Conservation (phyloP, 1,140 invertebrate genomes). For the Meloidogyne floridensis region DNA sequence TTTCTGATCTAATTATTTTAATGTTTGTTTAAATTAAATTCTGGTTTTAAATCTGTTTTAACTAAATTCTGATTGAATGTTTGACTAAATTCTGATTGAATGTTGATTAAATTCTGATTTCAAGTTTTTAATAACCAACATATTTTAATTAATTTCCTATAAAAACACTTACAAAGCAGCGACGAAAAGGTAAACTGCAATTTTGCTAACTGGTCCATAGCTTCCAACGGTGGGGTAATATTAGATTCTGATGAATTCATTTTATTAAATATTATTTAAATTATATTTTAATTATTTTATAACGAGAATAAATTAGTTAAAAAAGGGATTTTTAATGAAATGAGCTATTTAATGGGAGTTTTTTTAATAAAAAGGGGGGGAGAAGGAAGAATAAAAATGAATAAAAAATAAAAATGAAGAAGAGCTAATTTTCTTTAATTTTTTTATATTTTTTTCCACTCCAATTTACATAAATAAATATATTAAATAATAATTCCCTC, state of each 20-base stretch:
- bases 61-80: not conserved
- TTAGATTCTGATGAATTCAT: not conserved
- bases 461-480: constrained; percentile 32
- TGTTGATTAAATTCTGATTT: too few species aligned
- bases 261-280: not conserved
- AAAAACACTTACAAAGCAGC: not conserved
- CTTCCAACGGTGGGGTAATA: not conserved
- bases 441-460: not conserved
- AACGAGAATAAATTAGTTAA: not conserved
- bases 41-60: too few species aligned
- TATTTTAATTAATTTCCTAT: too few species aligned
- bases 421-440: constrained; percentile 11
- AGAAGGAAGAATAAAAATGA: constrained; percentile 6
- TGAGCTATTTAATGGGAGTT: not conserved
- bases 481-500: constrained; percentile 3
- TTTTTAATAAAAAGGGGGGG: too few species aligned
- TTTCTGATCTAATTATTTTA: not conserved
- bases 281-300: not conserved
- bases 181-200: not conserved
- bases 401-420: constrained; percentile 15
- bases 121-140: not conserved
- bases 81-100: not conserved
- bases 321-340: not conserved
- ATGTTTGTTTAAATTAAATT: too few species aligned
- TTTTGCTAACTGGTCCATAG: not conserved